Conservation (phyloP, 2,888 invertebrate genomes). For the Morinoia aosen region DNA sequence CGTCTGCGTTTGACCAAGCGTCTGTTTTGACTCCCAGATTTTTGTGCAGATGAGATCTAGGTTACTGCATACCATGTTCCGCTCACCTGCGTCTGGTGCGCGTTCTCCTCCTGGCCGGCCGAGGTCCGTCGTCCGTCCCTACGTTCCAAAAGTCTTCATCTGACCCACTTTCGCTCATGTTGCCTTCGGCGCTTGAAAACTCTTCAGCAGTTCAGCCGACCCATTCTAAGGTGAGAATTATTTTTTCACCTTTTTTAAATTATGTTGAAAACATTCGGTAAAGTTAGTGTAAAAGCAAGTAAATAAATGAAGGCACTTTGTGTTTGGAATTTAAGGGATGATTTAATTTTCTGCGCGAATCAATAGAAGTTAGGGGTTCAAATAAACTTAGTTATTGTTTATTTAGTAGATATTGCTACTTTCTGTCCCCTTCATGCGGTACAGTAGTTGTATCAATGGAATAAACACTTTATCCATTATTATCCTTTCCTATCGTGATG, state of each 20-base stretch:
- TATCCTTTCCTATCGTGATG: too few relatives aligned
- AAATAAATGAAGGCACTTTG: too few relatives aligned
- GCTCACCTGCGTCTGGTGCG: not conserved
- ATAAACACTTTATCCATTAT: too few relatives aligned
- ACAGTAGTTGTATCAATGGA: too few relatives aligned
- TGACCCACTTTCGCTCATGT: conserved; percentile 2
- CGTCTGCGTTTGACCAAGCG: not conserved
- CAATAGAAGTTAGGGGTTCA: too few relatives aligned
- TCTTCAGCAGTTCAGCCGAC: not conserved
- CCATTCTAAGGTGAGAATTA: not conserved
- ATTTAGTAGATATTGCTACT: too few relatives aligned
- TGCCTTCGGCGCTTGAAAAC: not conserved
- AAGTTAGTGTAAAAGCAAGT: not conserved
- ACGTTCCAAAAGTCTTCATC: conserved; percentile 55
- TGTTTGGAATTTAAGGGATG: too few relatives aligned
- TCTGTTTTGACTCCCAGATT: not conserved
- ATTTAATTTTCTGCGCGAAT: too few relatives aligned
- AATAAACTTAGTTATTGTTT: too few relatives aligned
- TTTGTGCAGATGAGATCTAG: not conserved
- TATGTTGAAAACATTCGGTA: not conserved
- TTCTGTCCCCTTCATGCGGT: too few relatives aligned
- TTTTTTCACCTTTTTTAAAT: not conserved
- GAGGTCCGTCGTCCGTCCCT: conserved; percentile 13
- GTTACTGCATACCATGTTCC: not conserved
- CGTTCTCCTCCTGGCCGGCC: conserved; percentile 40